These are phyloP conservation scores for Camelus dromedarius DNA, from an alignment of 2,113 vertebrate genomes.

Conservation along the genomic window DNA sequence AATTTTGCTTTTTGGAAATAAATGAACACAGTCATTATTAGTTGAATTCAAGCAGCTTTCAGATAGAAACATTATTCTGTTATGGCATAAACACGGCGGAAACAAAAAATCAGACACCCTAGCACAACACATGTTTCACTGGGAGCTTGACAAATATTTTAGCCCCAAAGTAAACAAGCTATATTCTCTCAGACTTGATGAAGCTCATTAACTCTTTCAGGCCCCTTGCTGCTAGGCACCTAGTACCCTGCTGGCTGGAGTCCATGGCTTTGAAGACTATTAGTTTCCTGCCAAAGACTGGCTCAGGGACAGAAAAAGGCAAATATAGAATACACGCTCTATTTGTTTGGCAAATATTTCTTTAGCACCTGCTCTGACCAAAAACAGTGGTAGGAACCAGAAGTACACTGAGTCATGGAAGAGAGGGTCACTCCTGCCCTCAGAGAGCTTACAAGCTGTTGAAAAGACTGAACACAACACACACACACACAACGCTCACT, in stretches of 20 bases:
- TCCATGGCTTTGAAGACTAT: not conserved
- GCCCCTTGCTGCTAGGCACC: not conserved
- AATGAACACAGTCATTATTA: constrained; percentile 69
- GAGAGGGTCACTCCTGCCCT: not conserved
- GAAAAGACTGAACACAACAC: not conserved
- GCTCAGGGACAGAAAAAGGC: not conserved
- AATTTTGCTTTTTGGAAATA: constrained; percentile 70
- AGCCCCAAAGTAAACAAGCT: constrained; percentile 45
- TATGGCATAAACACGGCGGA: constrained; percentile 54
- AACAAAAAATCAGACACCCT: not conserved
- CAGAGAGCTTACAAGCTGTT: not conserved
- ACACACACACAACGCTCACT: not conserved
- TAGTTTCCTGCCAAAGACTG: constrained; percentile 30
- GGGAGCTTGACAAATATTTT: not conserved
- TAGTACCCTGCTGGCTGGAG: not conserved
- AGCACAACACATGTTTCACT: not conserved
- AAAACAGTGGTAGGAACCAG: not conserved
- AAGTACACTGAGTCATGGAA: not conserved
- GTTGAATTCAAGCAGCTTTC: constrained; percentile 64
- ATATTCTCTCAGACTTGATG: not conserved
- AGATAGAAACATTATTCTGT: constrained; percentile 70
- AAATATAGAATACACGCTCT: constrained; percentile 11
- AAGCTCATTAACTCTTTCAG: constrained; percentile 58
- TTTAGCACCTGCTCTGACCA: not conserved
- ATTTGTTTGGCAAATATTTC: constrained; percentile 21